Percentiles rank a stretch among this genome's conserved stretches.
phyloP scores from a whole-genome alignment of 2,113 vertebrate genomes.

The Callithrix jacchus region DNA sequence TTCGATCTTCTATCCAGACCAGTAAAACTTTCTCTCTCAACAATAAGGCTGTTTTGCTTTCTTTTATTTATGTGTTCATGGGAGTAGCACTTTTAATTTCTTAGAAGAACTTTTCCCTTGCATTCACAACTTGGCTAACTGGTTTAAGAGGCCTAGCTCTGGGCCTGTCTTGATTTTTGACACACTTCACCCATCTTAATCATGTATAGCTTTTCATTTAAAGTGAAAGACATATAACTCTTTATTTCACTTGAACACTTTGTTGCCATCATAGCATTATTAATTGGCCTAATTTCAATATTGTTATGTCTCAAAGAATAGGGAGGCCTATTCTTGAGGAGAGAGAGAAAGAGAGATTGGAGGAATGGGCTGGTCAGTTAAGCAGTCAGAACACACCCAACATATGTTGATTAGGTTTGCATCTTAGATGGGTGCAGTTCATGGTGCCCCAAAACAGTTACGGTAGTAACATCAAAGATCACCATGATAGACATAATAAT shows the following conservation, averaged over 20 bases:
- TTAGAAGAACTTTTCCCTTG: neutral
- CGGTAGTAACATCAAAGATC: neutral
- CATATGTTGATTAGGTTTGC: neutral
- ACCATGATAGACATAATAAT: neutral
- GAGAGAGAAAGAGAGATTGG: neutral
- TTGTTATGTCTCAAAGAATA: neutral
- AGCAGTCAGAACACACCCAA: neutral
- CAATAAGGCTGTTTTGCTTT: neutral
- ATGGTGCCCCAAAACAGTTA: neutral
- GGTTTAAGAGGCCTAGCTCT: neutral
- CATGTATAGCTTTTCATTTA: neutral
- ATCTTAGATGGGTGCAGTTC: neutral
- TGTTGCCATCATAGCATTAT: neutral
- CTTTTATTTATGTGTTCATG: neutral
- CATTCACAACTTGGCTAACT: neutral
- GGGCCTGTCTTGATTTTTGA: neutral
- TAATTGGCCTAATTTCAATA: neutral
- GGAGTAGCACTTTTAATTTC: neutral
- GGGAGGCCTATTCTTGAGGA: neutral
- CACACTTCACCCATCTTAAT: neutral
- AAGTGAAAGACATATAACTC: neutral
- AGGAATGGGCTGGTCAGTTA: neutral
- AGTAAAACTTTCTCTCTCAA: neutral
- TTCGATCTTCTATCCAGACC: neutral
- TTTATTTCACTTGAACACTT: neutral